phyloP scores from a whole-genome alignment of 2,113 vertebrate genomes.

The Corythoichthys haematopterus region DNA sequence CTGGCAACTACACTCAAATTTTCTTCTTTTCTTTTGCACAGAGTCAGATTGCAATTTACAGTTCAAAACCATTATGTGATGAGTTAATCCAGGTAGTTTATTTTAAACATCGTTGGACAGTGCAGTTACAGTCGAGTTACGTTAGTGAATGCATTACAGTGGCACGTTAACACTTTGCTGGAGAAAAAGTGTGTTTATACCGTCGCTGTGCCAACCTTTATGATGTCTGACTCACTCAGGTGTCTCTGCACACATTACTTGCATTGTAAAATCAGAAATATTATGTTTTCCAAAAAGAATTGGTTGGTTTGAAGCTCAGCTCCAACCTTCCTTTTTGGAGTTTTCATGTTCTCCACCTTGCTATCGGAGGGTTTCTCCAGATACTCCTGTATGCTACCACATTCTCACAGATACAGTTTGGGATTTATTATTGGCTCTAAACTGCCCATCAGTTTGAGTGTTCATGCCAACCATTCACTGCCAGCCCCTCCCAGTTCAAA shows the following conservation, averaged over 20 bases:
- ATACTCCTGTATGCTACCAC: background rate
- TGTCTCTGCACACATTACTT: background rate
- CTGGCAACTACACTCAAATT: too few species aligned
- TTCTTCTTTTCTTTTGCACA: background rate
- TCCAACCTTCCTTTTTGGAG: background rate
- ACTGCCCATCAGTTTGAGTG: too few species aligned
- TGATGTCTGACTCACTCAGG: conserved; percentile 4
- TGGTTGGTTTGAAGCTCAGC: background rate
- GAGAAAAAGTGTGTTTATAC: background rate
- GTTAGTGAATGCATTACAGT: background rate
- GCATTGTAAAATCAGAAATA: background rate
- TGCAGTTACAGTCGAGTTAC: conserved; percentile 14
- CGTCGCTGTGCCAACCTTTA: background rate
- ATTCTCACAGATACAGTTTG: background rate
- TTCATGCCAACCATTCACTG: too few species aligned
- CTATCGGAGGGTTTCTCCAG: background rate
- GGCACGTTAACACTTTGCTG: conserved; percentile 5
- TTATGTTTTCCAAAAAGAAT: background rate
- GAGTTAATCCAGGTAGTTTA: background rate
- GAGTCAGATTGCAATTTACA: background rate
- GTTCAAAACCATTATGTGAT: background rate
- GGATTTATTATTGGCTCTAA: background rate
- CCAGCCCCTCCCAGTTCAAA: too few species aligned
- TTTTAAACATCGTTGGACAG: background rate
- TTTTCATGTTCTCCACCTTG: background rate